Conservation (phyloP, 2,113 vertebrate species). For the Rhinichthys klamathensis region DNA sequence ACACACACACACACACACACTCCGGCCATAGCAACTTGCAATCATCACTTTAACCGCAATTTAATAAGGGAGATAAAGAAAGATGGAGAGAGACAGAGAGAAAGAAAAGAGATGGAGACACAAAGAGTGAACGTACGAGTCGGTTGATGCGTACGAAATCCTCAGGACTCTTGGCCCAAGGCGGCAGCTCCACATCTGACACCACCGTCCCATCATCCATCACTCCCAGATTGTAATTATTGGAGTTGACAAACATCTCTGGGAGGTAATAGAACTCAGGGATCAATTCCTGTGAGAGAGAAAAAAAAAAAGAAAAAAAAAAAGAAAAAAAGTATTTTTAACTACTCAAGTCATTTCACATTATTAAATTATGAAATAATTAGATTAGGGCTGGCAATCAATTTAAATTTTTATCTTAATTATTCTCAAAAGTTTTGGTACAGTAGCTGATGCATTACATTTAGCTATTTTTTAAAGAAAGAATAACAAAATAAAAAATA, state of each 20-base stretch:
- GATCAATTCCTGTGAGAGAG: conserved; percentile 88
- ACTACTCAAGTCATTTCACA: neutral
- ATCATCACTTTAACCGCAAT: conserved; percentile 30
- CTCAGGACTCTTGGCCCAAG: conserved; percentile 97
- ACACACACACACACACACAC: neutral
- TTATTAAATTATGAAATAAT: neutral
- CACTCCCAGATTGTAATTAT: conserved; percentile 95
- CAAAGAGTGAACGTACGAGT: conserved; percentile 77
- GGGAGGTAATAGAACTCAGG: conserved; percentile 99
- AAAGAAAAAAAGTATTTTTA: neutral
- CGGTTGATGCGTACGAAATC: conserved; percentile 97
- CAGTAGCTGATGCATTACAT: neutral
- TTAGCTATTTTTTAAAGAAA: neutral
- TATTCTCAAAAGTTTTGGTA: neutral
- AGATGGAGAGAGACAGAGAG: conserved; percentile 8
- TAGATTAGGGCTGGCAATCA: neutral
- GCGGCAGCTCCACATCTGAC: conserved; percentile 96
- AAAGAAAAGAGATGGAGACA: neutral
- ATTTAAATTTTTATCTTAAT: neutral
- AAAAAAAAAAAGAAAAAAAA: conserved; percentile 6
- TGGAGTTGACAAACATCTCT: conserved; percentile 98
- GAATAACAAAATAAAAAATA: neutral
- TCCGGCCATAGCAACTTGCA: neutral
- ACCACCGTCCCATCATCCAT: conserved; percentile 96
- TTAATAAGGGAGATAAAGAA: conserved; percentile 35